These are phyloP conservation scores for Zaprionus ghesquierei DNA, from an alignment of 1,140 invertebrate genomes.

Conservation along the genomic window DNA sequence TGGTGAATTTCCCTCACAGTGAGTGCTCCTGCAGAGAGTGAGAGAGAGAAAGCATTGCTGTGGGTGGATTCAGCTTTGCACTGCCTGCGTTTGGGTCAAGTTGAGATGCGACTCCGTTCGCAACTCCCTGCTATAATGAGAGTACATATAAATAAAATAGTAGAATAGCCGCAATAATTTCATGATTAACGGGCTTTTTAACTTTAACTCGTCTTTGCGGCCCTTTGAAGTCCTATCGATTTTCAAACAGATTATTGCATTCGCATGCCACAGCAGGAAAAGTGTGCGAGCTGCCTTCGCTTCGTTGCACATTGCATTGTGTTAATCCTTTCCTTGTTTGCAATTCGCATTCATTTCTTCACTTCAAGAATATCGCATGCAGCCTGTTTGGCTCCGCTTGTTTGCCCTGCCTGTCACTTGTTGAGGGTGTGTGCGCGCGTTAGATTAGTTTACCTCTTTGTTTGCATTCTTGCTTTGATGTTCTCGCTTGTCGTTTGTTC, in stretches of 20 bases:
- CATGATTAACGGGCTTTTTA: constrained; percentile 49
- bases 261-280: background rate
- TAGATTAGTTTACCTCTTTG: constrained; percentile 26
- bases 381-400: constrained; percentile 13
- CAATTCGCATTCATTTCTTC: background rate
- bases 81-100: constrained; percentile 35
- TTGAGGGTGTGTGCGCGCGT: constrained; percentile 1
- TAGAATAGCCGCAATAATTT: constrained; percentile 48
- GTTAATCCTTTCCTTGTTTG: constrained; percentile 40
- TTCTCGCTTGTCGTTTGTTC: constrained; percentile 9
- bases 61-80: background rate
- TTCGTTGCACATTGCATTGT: background rate
- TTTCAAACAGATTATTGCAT: constrained; percentile 35
- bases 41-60: background rate
- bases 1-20: constrained; percentile 58
- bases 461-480: constrained; percentile 23
- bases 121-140: background rate
- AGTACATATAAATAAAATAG: constrained; percentile 29
- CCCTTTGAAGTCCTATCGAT: constrained; percentile 52
- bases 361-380: constrained; percentile 69
- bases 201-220: constrained; percentile 8
- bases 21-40: constrained; percentile 29
- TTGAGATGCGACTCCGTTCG: constrained; percentile 22
- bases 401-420: constrained; percentile 13
- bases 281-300: background rate